Evolutionary conservation across 1,140 invertebrate species (phyloP).

Genomic region (Drosophila prosaltans): DNA sequence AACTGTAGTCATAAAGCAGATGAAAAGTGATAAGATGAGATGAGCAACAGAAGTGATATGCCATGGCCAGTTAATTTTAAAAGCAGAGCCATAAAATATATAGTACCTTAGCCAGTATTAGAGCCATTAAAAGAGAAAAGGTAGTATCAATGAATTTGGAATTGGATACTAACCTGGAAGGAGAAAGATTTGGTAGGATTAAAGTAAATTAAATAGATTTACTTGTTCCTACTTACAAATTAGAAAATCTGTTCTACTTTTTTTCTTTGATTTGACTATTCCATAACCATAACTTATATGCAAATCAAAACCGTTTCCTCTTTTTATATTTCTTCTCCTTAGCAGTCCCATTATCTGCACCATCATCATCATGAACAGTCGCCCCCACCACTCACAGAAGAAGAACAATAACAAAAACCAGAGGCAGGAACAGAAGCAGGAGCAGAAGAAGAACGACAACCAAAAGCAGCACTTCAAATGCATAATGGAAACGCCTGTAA

Average conservation of each 20-base stretch:
- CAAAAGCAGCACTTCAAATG: conserved; percentile 12
- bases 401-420: not conserved
- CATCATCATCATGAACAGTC: conserved; percentile 24
- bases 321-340: conserved; percentile 8
- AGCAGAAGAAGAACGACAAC: not conserved
- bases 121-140: conserved; percentile 19
- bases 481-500: conserved; percentile 69
- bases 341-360: conserved; percentile 15
- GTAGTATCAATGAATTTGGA: too few species aligned
- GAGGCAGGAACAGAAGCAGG: not conserved
- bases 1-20: conserved; percentile 69
- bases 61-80: conserved; percentile 35
- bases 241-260: not conserved
- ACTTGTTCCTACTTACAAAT: too few species aligned
- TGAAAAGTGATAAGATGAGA: conserved; percentile 48
- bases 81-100: conserved; percentile 29
- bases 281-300: conserved; percentile 34
- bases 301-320: conserved; percentile 36
- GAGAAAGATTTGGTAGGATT: too few species aligned
- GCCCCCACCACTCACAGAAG: not conserved
- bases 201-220: too few species aligned
- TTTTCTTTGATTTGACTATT: not conserved
- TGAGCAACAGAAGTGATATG: not conserved
- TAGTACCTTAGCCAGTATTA: not conserved
- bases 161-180: too few species aligned